A percentile compares a stretch with the other conserved stretches of the same genome.
Evolutionary conservation across 2,797 vertebrate species (phyloP).

Genomic region (Carduelis carduelis): DNA sequence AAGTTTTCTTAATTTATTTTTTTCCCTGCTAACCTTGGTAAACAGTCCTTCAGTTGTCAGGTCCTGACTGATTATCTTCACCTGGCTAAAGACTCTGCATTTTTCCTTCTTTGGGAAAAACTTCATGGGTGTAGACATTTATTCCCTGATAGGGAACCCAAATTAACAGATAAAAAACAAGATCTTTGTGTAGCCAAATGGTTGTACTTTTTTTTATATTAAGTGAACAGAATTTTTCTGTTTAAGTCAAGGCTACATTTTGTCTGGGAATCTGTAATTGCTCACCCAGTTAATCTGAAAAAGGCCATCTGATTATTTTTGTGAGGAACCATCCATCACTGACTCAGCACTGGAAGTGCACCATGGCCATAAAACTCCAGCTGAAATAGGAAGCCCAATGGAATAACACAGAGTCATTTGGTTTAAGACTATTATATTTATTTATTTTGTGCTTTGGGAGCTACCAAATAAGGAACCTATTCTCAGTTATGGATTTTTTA

Average conservation of each 20-base stretch:
- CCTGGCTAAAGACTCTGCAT: not conserved
- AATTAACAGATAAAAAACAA: not conserved
- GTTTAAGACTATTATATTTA: not conserved
- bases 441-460: not conserved
- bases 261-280: not conserved
- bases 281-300: not conserved
- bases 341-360: not conserved
- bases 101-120: conserved; percentile 31
- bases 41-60: not conserved
- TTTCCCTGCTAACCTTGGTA: not conserved
- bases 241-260: not conserved
- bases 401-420: not conserved
- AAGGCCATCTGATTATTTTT: not conserved
- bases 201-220: not conserved
- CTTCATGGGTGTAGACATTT: not conserved
- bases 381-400: not conserved
- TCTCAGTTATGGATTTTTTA: not conserved
- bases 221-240: not conserved
- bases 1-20: not conserved
- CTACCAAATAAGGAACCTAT: not conserved
- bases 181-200: not conserved
- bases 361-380: not conserved
- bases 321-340: not conserved
- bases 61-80: not conserved
- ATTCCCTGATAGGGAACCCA: not conserved